Evolutionary conservation across 2,113 vertebrate genomes (phyloP), one percentile per base, ranked within the genome.

Genomic region (Psophia crepitans): DNA sequence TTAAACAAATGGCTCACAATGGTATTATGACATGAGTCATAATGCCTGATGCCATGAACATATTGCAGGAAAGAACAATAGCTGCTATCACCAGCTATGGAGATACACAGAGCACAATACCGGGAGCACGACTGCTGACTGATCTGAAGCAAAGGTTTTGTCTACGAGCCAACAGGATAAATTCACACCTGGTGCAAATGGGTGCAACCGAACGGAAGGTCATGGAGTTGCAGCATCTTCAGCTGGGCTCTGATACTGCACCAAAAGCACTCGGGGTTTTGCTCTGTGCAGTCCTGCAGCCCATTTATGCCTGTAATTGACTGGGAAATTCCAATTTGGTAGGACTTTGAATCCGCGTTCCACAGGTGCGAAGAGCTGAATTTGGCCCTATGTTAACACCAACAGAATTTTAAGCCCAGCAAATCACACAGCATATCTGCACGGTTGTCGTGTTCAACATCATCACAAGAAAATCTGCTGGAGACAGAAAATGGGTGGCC

Each of bases 1-100:
- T 89, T 95, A 97, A 97, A 96, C 76, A 93, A 96, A 93, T 2
- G 6, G 74, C 61, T 95, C 91, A 95, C 94, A 91, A 73, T 54
- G 89, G 90, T 95, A 69, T 95, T 92, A 84, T 79, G 90, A 94
- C 84, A 84, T 85, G 89, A 96, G 32, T 96, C 96, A 96, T 75
- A 91, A 81, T n/a, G 69, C 92, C 94, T 84, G 84, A 89, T 96
- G 84, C 84, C 0, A 0, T 18, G 87, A 94, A 79, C 74, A 84
- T 78, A 91, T 58, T 96, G 84, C 81, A 69, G 82, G 65, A 69
- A 79, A 87, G 94, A 96, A 95, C 80, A 94, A 95, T 82, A 95
- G 93, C 91, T 91, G 64, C 64, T 91, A 84, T 87, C 90, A 60
- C 64, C 94, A 90, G 60, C 83, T 53, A 68, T 5, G 2, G 73